Evolutionary conservation across 2,113 vertebrate genomes (phyloP).

Genomic region (Thymallus thymallus): DNA sequence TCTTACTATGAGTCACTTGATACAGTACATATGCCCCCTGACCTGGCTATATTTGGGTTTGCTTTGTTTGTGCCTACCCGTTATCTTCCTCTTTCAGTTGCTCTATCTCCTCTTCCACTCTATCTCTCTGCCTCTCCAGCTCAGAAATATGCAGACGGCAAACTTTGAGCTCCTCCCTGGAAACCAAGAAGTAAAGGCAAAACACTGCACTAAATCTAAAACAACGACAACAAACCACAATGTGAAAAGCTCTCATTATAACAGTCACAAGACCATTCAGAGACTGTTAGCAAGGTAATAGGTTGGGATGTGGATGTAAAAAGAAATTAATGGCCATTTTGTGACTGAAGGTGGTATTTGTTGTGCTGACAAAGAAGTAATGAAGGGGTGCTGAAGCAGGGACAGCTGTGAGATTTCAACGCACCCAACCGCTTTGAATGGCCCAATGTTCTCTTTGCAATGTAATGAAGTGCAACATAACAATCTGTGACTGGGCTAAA

Average conservation of each 20-base stretch:
- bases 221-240: slow-evolving; percentile 10
- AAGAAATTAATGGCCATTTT: slow-evolving; percentile 22
- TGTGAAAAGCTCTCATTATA: not conserved
- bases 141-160: slow-evolving; percentile 67
- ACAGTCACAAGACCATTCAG: not conserved
- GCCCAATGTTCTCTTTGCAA: slow-evolving; percentile 36
- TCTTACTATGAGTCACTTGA: not conserved
- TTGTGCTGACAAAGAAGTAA: slow-evolving; percentile 31
- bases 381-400: slow-evolving; percentile 34
- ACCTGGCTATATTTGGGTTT: too few relatives aligned
- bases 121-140: slow-evolving; percentile 69
- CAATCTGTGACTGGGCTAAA: slow-evolving; percentile 38
- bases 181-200: slow-evolving; percentile 19
- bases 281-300: not conserved
- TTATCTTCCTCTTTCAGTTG: slow-evolving; percentile 69
- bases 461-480: slow-evolving; percentile 50
- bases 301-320: too few relatives aligned
- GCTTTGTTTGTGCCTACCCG: slow-evolving; percentile 66
- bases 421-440: slow-evolving; percentile 30
- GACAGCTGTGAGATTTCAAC: slow-evolving; percentile 19
- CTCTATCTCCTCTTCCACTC: slow-evolving; percentile 67
- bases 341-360: slow-evolving; percentile 11
- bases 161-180: slow-evolving; percentile 69
- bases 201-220: slow-evolving; percentile 21
- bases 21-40: not conserved